Evolutionary conservation across 92 coral and sea anemone genomes (phyloP).

Genomic region (Umimayanthus chanpuru): DNA sequence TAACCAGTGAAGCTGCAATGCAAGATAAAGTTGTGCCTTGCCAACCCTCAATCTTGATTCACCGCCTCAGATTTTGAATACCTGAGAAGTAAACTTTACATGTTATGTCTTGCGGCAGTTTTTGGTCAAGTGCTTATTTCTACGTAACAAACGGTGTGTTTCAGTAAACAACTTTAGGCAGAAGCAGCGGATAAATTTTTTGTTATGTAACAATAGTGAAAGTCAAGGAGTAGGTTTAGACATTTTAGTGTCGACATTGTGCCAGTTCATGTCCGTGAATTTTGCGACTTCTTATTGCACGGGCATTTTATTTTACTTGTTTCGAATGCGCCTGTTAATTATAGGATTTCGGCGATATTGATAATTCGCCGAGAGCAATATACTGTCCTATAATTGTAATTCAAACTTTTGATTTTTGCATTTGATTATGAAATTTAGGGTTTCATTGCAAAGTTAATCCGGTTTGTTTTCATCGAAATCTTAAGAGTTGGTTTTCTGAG

Average conservation of each 20-base stretch:
- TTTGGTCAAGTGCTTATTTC: slow-evolving; percentile 32
- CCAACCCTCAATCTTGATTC: not conserved
- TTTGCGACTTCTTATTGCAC: not conserved
- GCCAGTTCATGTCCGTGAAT: not conserved
- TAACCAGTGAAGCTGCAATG: not conserved
- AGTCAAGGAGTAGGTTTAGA: not conserved
- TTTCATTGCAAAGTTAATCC: not conserved
- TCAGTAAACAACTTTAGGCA: slow-evolving; percentile 6
- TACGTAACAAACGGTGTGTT: not conserved
- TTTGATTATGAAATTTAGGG: slow-evolving; percentile 24
- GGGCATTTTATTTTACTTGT: not conserved
- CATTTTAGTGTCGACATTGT: not conserved
- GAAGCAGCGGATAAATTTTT: not conserved
- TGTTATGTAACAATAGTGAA: not conserved
- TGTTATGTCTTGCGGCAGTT: slow-evolving; percentile 43
- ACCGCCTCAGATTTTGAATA: not conserved
- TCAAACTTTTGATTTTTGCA: slow-evolving; percentile 12
- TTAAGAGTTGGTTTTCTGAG: not conserved
- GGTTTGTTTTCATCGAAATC: slow-evolving; percentile 8
- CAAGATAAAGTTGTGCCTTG: not conserved
- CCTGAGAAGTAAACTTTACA: not conserved
- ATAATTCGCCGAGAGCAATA: slow-evolving; percentile 28
- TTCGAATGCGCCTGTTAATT: not conserved
- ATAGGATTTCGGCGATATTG: not conserved
- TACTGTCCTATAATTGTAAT: not conserved